phyloP scores from a whole-genome alignment of 2,888 invertebrate genomes.

The Carterocephalus palaemon region DNA sequence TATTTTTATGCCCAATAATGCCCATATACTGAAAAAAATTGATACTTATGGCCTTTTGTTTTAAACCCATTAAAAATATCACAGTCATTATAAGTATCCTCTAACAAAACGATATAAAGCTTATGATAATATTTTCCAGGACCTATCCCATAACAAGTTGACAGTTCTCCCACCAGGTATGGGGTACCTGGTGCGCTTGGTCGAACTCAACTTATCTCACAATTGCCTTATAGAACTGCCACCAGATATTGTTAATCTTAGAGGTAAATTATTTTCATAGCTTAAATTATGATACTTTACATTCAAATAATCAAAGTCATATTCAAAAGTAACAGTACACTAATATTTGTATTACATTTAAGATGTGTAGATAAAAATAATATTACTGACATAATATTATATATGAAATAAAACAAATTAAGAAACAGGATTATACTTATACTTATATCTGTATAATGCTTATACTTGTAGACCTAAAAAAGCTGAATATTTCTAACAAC shows the following conservation, averaged over 20 bases:
- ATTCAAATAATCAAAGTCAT: neutral
- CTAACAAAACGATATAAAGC: neutral
- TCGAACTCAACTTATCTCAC: slow-evolving; percentile 84
- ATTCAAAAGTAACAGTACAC: neutral
- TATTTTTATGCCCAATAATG: no score
- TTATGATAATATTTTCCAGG: slow-evolving; percentile 69
- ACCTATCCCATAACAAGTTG: slow-evolving; percentile 88
- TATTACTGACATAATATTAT: neutral
- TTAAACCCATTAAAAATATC: no score
- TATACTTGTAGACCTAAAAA: slow-evolving; percentile 81
- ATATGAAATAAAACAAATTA: no score
- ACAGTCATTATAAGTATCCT: neutral
- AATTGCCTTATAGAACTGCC: slow-evolving; percentile 87
- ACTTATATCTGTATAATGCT: no score
- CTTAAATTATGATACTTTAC: neutral
- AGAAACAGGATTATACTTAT: no score
- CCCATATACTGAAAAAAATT: no score
- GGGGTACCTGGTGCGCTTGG: slow-evolving; percentile 89
- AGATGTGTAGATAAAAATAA: slow-evolving; percentile 3
- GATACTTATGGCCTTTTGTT: no score
- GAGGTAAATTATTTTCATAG: slow-evolving; percentile 80
- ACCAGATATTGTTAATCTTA: slow-evolving; percentile 88
- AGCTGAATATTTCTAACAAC: slow-evolving; percentile 87
- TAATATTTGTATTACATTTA: neutral
- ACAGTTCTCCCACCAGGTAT: slow-evolving; percentile 86